These are phyloP conservation scores for Xenotilapia leptura DNA, from an alignment of 2,113 vertebrate genomes.

Conservation along the genomic window DNA sequence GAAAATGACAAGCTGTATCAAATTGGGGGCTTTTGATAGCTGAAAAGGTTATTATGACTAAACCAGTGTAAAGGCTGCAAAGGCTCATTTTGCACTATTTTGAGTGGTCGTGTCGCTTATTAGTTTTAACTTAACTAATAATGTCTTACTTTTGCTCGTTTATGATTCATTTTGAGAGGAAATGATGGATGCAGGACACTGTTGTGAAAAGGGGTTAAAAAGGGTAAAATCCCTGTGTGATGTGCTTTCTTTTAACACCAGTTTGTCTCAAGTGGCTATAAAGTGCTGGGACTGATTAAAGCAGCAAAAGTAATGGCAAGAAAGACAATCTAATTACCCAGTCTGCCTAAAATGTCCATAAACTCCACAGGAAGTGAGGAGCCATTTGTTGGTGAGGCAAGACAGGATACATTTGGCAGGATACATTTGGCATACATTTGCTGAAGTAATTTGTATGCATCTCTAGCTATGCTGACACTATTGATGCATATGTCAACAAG, in stretches of 20 bases:
- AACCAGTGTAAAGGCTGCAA: background rate
- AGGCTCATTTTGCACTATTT: background rate
- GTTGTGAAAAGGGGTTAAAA: background rate
- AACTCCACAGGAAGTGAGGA: background rate
- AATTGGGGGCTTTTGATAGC: background rate
- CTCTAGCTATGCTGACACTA: background rate
- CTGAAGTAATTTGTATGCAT: background rate
- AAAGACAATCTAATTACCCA: conserved; percentile 29
- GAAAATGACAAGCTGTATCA: background rate
- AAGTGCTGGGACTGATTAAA: conserved; percentile 24
- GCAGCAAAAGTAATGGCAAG: conserved; percentile 18
- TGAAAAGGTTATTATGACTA: background rate
- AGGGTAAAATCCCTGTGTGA: background rate
- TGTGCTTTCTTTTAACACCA: background rate
- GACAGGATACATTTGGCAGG: background rate
- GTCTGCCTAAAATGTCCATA: conserved; percentile 19
- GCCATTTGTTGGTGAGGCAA: background rate
- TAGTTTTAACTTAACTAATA: background rate
- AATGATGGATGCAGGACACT: background rate
- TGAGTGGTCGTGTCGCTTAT: background rate
- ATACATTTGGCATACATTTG: background rate
- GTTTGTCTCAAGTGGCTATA: background rate
- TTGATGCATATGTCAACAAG: background rate
- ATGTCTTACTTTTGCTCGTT: background rate
- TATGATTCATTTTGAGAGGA: background rate